These are phyloP conservation scores for Ia io DNA, from an alignment of 2,113 vertebrate genomes.

Conservation along the genomic window DNA sequence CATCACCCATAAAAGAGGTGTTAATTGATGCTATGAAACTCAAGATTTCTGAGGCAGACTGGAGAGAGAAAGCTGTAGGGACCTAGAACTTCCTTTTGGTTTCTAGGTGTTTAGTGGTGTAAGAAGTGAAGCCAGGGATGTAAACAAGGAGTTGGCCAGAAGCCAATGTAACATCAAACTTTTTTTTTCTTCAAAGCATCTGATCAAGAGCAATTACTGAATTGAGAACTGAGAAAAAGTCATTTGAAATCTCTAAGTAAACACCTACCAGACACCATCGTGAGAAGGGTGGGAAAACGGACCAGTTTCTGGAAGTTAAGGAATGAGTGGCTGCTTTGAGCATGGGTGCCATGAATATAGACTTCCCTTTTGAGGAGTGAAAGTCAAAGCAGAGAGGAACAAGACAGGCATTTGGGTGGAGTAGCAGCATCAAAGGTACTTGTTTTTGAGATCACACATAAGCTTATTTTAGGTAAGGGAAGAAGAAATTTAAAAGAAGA, in stretches of 20 bases:
- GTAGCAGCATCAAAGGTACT: background rate
- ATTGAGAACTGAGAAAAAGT: background rate
- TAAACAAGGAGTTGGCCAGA: background rate
- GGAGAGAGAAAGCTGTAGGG: background rate
- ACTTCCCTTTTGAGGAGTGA: background rate
- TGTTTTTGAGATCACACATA: background rate
- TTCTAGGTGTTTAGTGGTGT: background rate
- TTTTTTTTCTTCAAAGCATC: conserved; percentile 5
- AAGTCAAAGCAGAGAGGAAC: background rate
- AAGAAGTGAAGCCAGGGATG: background rate
- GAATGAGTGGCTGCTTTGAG: background rate
- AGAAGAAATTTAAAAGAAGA: background rate
- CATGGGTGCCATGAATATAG: background rate
- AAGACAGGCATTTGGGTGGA: background rate
- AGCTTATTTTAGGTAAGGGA: background rate
- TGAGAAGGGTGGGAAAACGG: background rate
- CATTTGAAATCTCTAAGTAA: background rate
- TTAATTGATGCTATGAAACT: background rate
- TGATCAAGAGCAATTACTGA: background rate
- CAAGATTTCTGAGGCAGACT: background rate
- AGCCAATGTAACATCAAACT: background rate
- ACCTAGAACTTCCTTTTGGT: background rate
- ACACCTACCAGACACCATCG: background rate
- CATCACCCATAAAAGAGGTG: background rate
- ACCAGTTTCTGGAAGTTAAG: background rate